Conservation (phyloP, 2,113 vertebrate species). For the Pipra filicauda region DNA sequence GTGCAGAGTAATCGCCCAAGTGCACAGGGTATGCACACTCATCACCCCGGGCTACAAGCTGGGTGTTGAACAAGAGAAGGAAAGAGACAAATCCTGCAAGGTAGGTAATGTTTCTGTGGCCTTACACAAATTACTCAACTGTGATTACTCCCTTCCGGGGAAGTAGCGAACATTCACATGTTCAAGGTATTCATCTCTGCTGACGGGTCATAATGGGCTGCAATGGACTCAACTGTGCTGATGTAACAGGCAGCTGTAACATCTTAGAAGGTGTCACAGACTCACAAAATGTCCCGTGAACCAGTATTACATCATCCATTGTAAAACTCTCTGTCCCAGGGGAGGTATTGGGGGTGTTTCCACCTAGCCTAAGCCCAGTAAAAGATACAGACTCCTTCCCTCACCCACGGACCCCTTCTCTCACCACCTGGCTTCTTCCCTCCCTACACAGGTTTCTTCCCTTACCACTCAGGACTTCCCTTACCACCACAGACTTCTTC, state of each 20-base stretch:
- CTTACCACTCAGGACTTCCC: no score
- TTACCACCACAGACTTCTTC: not conserved
- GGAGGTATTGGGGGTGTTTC: not conserved
- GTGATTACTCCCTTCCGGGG: not conserved
- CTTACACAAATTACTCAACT: not conserved
- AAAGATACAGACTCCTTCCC: not conserved
- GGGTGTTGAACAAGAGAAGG: not conserved
- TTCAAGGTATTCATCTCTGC: not conserved
- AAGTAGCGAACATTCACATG: not conserved
- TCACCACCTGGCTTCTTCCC: not conserved
- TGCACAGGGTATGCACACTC: not conserved
- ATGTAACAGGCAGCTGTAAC: not conserved
- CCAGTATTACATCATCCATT: not conserved
- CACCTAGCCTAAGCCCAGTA: not conserved
- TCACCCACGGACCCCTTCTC: not conserved
- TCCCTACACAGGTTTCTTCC: no score
- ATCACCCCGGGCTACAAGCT: not conserved
- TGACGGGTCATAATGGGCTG: not conserved
- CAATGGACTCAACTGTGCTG: not conserved
- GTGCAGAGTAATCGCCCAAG: not conserved
- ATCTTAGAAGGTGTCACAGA: not conserved
- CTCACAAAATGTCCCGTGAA: not conserved
- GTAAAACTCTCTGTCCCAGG: not conserved
- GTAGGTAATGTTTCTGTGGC: not conserved
- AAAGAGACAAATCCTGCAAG: not conserved